Percentiles rank a stretch among this genome's conserved stretches.
Conservation (phyloP, 2,888 invertebrate genomes). For the Leptinotarsa tumamoca region DNA sequence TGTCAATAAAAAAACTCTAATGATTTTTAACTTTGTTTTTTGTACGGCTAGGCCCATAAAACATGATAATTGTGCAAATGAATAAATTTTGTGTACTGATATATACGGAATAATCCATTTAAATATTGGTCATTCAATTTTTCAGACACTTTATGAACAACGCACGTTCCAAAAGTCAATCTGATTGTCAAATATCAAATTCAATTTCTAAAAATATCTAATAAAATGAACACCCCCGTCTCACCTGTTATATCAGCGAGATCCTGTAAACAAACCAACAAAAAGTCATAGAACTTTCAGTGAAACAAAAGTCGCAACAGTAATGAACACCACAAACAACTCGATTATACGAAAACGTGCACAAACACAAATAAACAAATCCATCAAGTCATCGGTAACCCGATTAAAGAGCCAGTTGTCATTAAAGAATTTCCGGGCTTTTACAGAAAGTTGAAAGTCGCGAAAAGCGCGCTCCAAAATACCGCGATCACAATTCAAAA, state of each 20-base stretch:
- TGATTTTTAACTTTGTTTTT: too few relatives aligned
- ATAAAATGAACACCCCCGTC: neutral
- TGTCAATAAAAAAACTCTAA: too few relatives aligned
- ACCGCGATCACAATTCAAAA: constrained; percentile 3
- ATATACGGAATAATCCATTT: too few relatives aligned
- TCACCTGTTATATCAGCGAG: neutral
- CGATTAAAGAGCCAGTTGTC: neutral
- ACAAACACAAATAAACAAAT: constrained; percentile 8
- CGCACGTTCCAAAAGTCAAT: neutral
- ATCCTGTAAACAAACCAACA: neutral
- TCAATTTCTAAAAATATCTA: neutral
- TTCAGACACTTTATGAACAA: neutral
- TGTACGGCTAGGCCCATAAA: too few relatives aligned
- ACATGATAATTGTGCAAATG: too few relatives aligned
- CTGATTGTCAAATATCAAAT: neutral
- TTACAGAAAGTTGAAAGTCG: constrained; percentile 1
- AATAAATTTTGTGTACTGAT: too few relatives aligned
- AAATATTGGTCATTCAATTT: too few relatives aligned
- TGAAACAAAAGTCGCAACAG: neutral
- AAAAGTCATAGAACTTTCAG: neutral
- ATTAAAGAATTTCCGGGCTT: neutral
- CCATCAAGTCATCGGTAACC: neutral
- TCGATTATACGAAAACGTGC: neutral
- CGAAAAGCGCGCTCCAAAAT: constrained; percentile 8
- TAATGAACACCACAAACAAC: neutral